phyloP scores from a whole-genome alignment of 2,113 vertebrate genomes.

The Craseonycteris thonglongyai region DNA sequence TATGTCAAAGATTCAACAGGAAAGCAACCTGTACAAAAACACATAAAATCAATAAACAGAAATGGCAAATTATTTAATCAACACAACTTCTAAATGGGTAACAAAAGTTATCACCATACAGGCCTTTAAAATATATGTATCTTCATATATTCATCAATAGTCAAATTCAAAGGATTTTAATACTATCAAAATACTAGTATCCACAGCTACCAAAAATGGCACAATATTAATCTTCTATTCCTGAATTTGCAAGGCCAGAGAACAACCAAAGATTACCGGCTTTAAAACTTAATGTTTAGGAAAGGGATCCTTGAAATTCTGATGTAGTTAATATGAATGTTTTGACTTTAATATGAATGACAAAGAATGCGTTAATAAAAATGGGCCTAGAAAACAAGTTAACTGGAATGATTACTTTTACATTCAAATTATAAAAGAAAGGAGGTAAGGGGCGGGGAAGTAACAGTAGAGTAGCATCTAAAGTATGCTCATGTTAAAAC shows the following conservation, averaged over 20 bases:
- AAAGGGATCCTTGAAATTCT: conserved; percentile 38
- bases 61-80: conserved; percentile 36
- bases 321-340: neutral
- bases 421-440: conserved; percentile 3
- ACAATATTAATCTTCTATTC: neutral
- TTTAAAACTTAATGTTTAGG: conserved; percentile 1
- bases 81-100: neutral
- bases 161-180: conserved; percentile 28
- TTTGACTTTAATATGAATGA: conserved; percentile 27
- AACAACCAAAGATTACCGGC: neutral
- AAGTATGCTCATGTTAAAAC: neutral
- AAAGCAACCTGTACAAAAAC: conserved; percentile 74
- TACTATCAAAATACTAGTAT: neutral
- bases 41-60: conserved; percentile 68
- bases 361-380: neutral
- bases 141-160: neutral
- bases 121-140: neutral
- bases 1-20: conserved; percentile 60
- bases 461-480: neutral
- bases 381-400: neutral
- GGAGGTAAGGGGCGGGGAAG: neutral
- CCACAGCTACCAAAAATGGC: neutral
- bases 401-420: conserved; percentile 28
- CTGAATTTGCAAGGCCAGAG: neutral
- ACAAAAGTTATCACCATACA: conserved; percentile 9